A percentile compares a stretch with the other conserved stretches of the same genome.
Evolutionary conservation across 2,888 invertebrate genomes (phyloP).

Genomic region (Galerucella calmariensis): DNA sequence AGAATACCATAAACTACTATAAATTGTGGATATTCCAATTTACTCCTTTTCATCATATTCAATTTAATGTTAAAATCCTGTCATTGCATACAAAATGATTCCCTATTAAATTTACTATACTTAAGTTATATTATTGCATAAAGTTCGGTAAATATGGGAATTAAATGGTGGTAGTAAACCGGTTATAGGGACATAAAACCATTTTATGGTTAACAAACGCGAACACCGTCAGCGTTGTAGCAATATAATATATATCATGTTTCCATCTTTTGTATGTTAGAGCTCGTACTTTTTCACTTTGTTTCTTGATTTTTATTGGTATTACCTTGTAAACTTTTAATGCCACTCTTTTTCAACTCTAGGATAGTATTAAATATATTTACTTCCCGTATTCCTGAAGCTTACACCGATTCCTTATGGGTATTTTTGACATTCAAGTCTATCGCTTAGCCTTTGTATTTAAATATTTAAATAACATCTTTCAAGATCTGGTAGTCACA

Average conservation of each 20-base stretch:
- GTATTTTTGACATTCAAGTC: too few species aligned
- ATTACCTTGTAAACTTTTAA: constrained; percentile 15
- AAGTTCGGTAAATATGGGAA: constrained; percentile 56
- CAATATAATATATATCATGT: constrained; percentile 25
- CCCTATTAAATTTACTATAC: constrained; percentile 11
- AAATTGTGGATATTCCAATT: not conserved
- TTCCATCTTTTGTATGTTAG: constrained; percentile 29
- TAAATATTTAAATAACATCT: too few species aligned
- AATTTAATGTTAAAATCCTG: constrained; percentile 9
- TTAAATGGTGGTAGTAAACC: constrained; percentile 59
- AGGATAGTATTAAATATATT: too few species aligned
- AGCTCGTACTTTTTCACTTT: constrained; percentile 33
- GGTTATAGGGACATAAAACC: constrained; percentile 57
- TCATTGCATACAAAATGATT: constrained; percentile 10
- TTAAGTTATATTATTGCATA: constrained; percentile 41
- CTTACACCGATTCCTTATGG: too few species aligned
- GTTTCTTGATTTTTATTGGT: constrained; percentile 28
- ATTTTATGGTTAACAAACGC: constrained; percentile 57
- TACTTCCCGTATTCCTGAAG: too few species aligned
- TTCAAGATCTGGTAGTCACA: too few species aligned
- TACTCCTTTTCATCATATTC: not conserved
- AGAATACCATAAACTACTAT: not conserved
- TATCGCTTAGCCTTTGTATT: too few species aligned
- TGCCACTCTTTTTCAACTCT: not conserved
- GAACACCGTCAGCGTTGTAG: constrained; percentile 53